Evolutionary conservation across 53 echinoderm and acorn worm genomes (phyloP), one percentile per base, ranked within the genome.

Genomic region (Echinarachnius parma): DNA sequence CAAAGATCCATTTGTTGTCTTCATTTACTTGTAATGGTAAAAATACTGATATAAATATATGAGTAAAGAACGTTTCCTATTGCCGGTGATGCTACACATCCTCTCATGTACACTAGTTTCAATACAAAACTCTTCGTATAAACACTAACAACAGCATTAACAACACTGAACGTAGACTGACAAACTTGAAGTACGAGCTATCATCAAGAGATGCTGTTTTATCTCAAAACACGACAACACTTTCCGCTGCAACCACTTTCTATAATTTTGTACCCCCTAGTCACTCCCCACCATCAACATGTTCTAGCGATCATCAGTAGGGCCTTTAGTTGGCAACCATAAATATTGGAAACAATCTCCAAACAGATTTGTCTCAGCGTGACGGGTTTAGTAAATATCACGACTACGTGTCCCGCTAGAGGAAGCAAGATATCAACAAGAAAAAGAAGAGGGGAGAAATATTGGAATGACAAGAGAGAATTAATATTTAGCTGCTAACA

Each of bases 381-480:
- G 68, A 68, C 68, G 68, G 20, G 32, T 68, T 52, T 34, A 24
- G 68, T 68, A 68, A 68, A 68, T 68, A 68, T 68, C 68, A 68
- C 68, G 68, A 2, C 5, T 22, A 18, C 68, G 53, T 49, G 53
- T 32, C 52, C 42, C 42, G n/a, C n/a, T n/a, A n/a, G n/a, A n/a
- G n/a, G n/a, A n/a, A n/a, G 46, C 47, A 47, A 46, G 46, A 29
- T 45, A 27, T 65, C 19, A 9, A 20, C 15, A 3, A 47, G 68
- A 68, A 28, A 68, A 48, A 52, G 32, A 52, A 13, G 68, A 27
- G 68, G 34, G 52, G 48, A 4, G 24, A 15, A 31, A 7, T n/a
- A 39, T 7, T 9, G 7, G 13, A 39, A 39, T 39, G 42, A 39
- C 7, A 13, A 39, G 42, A 7, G 7, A 39, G 42, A 13, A 39